Evolutionary conservation across 2,888 invertebrate genomes (phyloP).

Genomic region (Odontothrips loti): DNA sequence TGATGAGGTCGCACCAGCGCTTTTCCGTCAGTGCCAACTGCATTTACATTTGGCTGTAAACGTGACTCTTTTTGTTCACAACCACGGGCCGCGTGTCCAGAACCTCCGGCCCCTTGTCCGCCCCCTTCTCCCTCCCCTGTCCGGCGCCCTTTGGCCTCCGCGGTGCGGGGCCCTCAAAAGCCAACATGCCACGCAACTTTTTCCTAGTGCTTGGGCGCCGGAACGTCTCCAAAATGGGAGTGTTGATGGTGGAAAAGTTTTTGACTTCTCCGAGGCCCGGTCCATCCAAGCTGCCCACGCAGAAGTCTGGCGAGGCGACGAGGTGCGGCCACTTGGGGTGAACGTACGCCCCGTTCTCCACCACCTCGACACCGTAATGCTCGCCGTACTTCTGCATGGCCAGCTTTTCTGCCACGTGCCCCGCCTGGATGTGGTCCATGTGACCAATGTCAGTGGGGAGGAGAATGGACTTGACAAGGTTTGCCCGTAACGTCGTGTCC

Average conservation of each 20-base stretch:
- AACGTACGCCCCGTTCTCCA: not conserved
- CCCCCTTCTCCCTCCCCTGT: too few relatives aligned
- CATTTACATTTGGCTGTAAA: not conserved
- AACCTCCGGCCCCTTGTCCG: too few relatives aligned
- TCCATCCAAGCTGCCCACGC: not conserved
- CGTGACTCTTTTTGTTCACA: too few relatives aligned
- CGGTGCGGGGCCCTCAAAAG: not conserved
- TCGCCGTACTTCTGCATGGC: not conserved
- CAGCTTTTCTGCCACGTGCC: too few relatives aligned
- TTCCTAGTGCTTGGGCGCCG: not conserved
- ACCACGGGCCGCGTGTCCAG: too few relatives aligned
- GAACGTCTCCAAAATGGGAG: not conserved
- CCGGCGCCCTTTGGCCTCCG: not conserved
- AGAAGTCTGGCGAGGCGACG: not conserved
- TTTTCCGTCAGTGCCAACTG: not conserved
- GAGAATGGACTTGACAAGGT: too few relatives aligned
- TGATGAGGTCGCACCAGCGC: not conserved
- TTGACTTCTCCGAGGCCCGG: not conserved
- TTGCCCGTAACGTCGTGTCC: too few relatives aligned
- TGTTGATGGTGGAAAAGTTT: not conserved
- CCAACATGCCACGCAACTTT: not conserved
- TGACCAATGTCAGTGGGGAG: too few relatives aligned
- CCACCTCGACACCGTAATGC: not conserved
- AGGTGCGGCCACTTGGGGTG: not conserved
- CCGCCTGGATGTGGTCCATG: too few relatives aligned